Base-by-base conservation (phyloP, 2,888 invertebrate species). In the Notodonta ziczac region DNA sequence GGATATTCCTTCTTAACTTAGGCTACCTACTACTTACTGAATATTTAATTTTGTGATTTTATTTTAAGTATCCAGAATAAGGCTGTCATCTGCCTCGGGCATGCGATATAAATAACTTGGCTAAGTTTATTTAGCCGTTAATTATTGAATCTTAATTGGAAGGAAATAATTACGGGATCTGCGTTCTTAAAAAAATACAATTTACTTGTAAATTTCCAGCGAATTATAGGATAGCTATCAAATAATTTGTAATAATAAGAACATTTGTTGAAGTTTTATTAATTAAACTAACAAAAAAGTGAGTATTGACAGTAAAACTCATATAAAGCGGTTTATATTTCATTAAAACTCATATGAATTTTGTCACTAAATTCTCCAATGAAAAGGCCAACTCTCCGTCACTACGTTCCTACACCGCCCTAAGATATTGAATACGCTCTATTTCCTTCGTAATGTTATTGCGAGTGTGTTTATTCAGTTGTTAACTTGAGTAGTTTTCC, bases 111-210 rank as follows among this genome's bases (percentile, higher is more conserved):
- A 69, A 70, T 63, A 67, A 57, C 58, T 62, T 16, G 35, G 39
- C 32, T 2, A 32, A 65, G 60, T 65, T 65, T 63, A 56, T 63
- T 68, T 60, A 60, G 46, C 58, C 60, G 56, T 56, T 65, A 72
- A 68, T 69, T 65, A 70, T 66, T 70, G 65, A 40, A 64, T 65
- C 56, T 63, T 69, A 67, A 73, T 69, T 69, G 72, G 67, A 65
- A 70, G 63, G 62, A 66, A 70, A 72, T 66, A 65, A 56, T 58
- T 58, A 60, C 46, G 24, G 52, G 39, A 56, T 56, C 53, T 42
- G 42, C 4, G 52, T n/a, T 46, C 13, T n/a, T 44, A 54, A 39
- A 14, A 35, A 58, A 65, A 59, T 55, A 55, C 61, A 54, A 35
- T 35, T 35, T 5, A 7, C 7, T 6, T 35, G 0, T 0, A 35